Conservation (phyloP, 2,888 invertebrate species). For the Sympetrum striolatum region DNA sequence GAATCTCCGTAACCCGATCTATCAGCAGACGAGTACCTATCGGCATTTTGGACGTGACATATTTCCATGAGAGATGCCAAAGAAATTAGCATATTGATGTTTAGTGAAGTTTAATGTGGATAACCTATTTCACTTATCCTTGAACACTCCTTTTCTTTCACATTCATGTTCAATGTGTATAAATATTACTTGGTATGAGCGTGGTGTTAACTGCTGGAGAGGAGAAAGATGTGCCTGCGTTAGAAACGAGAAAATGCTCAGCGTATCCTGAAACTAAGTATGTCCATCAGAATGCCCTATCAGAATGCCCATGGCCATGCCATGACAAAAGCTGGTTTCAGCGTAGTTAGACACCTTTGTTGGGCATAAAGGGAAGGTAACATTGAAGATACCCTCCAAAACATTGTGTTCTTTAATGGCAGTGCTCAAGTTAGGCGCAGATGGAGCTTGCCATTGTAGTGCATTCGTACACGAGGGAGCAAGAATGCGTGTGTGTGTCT, state of each 20-base stretch:
- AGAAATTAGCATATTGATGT: conserved; percentile 64
- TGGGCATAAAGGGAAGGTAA: background rate
- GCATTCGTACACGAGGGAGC: background rate
- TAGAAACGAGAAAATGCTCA: background rate
- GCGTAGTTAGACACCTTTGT: background rate
- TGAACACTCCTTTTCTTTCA: conserved; percentile 28
- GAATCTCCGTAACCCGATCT: conserved; percentile 92
- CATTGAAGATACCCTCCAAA: background rate
- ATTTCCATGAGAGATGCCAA: conserved; percentile 97
- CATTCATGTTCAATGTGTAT: conserved; percentile 33
- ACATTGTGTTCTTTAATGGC: conserved; percentile 24
- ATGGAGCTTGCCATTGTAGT: background rate
- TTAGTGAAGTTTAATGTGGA: conserved; percentile 33
- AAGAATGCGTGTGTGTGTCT: background rate
- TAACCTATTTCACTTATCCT: conserved; percentile 14
- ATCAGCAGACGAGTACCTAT: conserved; percentile 96
- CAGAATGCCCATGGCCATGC: background rate
- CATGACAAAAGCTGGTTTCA: background rate
- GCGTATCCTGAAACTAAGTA: no score
- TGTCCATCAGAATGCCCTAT: no score
- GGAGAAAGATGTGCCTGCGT: conserved; percentile 15
- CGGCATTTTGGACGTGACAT: conserved; percentile 98
- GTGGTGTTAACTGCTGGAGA: background rate
- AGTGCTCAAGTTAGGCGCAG: background rate
- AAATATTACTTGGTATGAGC: conserved; percentile 29